Evolutionary conservation across 2,888 invertebrate species (phyloP), one percentile per base, ranked within the genome.

Genomic region (Caenorhabditis sp.): DNA sequence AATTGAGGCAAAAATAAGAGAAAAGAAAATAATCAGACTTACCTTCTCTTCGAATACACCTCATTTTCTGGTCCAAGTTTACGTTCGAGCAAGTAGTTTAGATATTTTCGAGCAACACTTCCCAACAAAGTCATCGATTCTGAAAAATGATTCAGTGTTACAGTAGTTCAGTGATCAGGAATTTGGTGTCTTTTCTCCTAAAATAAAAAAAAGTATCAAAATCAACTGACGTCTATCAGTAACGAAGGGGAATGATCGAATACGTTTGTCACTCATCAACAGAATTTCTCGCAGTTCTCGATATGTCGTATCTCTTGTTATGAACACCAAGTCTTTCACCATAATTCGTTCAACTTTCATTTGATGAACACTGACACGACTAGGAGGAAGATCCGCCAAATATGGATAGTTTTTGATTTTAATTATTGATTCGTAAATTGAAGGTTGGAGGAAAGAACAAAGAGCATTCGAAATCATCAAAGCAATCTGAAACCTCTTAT

Each of bases 371-470:
- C 78, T 79, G 62, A 81, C 72, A 70, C 81, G 75, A 23, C 74
- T 74, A 1, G 76, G 81, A 17, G 77, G 81, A 49, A 76, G 71
- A 89, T 96, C 96, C 0, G 97, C 97, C 64, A 97, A 90, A 88
- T 96, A 97, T 0, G 97, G 97, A 85, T 97, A 91, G 87, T 95
- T 94, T 90, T 97, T 97, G 86, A 97, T 95, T 81, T 95, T 91
- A 80, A 97, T 97, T 88, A 97, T 96, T 89, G 95, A 95, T 91
- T 97, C 97, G 90, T 97, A 97, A 88, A 97, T 93, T 50, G 97
- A 97, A 0, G 97, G 97, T 85, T 95, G 95, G n/a, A 97, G 91
- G 24, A 94, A 90, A 27, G 95, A 92, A 0, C 95, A 95, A 24
- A 95, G 93, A 0, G 95, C 97, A 89, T 97, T 97, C 36, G 96